A percentile compares a stretch with the other conserved stretches of the same genome.
Conservation (phyloP, 2,888 invertebrate genomes). For the Sycophila texana region DNA sequence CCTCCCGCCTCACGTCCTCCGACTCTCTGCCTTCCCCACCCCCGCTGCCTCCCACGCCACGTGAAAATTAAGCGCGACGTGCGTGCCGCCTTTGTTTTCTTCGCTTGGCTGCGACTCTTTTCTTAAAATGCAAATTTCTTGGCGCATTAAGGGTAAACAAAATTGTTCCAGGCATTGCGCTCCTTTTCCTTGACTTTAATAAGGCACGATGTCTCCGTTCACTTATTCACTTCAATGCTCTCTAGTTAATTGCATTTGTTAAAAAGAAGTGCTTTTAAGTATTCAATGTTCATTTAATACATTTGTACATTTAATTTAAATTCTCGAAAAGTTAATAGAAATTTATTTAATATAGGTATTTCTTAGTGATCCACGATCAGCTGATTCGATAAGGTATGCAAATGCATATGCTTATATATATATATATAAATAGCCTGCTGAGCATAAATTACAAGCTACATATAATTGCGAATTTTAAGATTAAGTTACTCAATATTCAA, state of each 20-base stretch:
- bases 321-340: no score
- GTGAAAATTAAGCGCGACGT: not conserved
- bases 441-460: no score
- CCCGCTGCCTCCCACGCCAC: no score
- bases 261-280: not conserved
- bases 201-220: not conserved
- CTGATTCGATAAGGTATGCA: no score
- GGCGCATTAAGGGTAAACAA: constrained; percentile 24
- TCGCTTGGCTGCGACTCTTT: not conserved
- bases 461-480: no score
- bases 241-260: not conserved
- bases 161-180: constrained; percentile 23
- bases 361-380: not conserved
- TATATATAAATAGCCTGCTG: no score
- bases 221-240: not conserved
- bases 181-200: constrained; percentile 9
- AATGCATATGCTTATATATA: no score
- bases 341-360: not conserved
- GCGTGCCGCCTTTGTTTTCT: no score
- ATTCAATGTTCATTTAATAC: not conserved
- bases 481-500: no score
- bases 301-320: no score
- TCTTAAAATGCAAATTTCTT: constrained; percentile 47
- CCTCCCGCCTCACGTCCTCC: constrained; percentile 10
- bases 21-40: not conserved